These are phyloP conservation scores for Drosophila orosa DNA, from an alignment of 1,140 invertebrate genomes.

Conservation along the genomic window DNA sequence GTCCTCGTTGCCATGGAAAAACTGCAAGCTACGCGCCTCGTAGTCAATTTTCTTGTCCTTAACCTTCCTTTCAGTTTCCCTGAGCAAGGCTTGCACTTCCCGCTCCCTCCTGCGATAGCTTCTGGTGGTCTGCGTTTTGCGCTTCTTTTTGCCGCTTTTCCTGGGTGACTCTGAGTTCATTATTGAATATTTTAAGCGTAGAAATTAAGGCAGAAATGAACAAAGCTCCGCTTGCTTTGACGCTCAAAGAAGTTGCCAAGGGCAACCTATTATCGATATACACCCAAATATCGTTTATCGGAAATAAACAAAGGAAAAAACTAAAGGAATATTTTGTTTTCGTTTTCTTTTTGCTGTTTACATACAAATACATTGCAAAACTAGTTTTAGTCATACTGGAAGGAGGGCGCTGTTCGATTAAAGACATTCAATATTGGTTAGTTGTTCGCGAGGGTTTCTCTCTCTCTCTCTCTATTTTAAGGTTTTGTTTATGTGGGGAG, in stretches of 20 bases:
- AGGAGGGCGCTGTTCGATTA: constrained; percentile 32
- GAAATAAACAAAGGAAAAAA: constrained; percentile 25
- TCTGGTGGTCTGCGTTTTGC: constrained; percentile 65
- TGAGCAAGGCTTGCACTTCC: constrained; percentile 63
- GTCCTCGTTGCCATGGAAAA: constrained; percentile 50
- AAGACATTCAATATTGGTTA: constrained; percentile 45
- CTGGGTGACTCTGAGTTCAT: constrained; percentile 4
- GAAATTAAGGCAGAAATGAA: neutral
- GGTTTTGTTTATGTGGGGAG: constrained; percentile 5
- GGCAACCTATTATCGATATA: constrained; percentile 12
- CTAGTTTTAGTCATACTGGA: constrained; percentile 69
- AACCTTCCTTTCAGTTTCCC: neutral
- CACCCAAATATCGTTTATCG: constrained; percentile 10
- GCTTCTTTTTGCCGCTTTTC: constrained; percentile 41
- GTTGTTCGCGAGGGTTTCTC: constrained; percentile 45
- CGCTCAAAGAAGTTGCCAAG: constrained; percentile 5
- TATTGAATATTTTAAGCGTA: neutral
- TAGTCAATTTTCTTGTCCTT: constrained; percentile 19
- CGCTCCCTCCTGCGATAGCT: constrained; percentile 59
- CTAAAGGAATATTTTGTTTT: constrained; percentile 60
- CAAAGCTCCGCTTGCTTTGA: neutral
- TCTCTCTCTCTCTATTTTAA: constrained; percentile 19
- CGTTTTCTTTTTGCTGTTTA: constrained; percentile 81
- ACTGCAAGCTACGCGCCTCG: constrained; percentile 45
- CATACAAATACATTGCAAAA: constrained; percentile 82